phyloP scores from a whole-genome alignment of 2,888 invertebrate genomes.

The Leptinotarsa juncta region DNA sequence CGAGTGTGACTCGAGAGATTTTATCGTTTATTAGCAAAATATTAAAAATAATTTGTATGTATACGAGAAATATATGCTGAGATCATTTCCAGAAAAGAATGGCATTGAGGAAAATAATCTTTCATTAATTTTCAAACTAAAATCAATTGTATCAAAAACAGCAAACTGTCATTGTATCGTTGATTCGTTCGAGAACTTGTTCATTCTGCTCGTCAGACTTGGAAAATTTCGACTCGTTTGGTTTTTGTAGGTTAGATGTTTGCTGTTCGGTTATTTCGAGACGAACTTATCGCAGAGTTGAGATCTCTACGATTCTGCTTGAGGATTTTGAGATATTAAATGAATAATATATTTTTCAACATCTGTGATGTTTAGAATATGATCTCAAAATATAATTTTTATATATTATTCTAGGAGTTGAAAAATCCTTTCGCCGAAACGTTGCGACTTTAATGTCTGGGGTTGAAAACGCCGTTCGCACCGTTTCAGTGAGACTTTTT shows the following conservation, averaged over 20 bases:
- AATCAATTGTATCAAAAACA: not conserved
- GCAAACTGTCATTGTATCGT: not conserved
- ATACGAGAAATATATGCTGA: no score
- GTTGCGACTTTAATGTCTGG: not conserved
- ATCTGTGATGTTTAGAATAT: conserved; percentile 77
- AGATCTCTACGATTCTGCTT: conserved; percentile 56
- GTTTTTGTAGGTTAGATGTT: conserved; percentile 29
- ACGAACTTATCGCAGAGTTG: conserved; percentile 50
- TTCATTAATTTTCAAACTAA: no score
- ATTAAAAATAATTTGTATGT: no score
- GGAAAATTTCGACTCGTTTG: conserved; percentile 29
- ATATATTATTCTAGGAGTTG: conserved; percentile 51
- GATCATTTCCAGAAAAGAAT: no score
- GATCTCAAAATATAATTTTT: conserved; percentile 64
- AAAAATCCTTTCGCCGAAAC: conserved; percentile 32
- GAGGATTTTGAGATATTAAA: conserved; percentile 52
- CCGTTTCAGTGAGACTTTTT: conserved; percentile 29
- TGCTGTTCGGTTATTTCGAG: conserved; percentile 26
- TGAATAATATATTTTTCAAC: conserved; percentile 66
- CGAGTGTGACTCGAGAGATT: no score
- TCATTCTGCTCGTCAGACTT: not conserved
- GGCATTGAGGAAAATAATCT: no score
- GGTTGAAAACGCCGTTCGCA: conserved; percentile 1
- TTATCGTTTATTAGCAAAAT: no score
- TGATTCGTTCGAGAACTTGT: not conserved